Evolutionary conservation across 1,140 invertebrate genomes (phyloP), one percentile per base, ranked within the genome.

Genomic region (Scaptomyza montana): DNA sequence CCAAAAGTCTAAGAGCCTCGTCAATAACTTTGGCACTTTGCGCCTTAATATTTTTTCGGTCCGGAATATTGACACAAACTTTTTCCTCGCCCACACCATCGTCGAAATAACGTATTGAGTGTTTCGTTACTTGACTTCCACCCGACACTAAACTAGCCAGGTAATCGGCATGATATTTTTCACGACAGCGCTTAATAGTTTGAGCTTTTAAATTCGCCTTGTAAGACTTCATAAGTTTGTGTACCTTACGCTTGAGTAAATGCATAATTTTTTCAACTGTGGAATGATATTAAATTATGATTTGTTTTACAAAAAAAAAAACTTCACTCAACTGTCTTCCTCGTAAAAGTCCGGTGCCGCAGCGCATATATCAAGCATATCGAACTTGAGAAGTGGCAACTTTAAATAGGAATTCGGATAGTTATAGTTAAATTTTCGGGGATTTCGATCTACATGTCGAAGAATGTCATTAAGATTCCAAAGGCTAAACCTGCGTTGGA

Each of bases 341-440:
- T 90, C 82, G 30, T 71, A 91, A 7, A 70, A 21, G 19, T 82
- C 78, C 2, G 90, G 90, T 0, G 89, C 41, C 9, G 55, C 65
- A 21, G 89, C 78, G n/a, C 43, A 50, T 78, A 86, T 76, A 28
- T 76, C 76, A 0, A 78, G 41, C 87, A 90, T 78, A 39, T 92
- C 89, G 13, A 91, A 92, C 61, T 89, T 91, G 4, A 92, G 67
- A 4, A 92, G 55, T 0, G 91, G 91, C 21, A 92, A 68, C 39
- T 77, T 78, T 10, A 92, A 65, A 53, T 92, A 90, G 0, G 84
- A 77, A 43, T 65, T 91, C 0, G 70, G 78, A 78, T 92, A 92
- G 12, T 69, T 33, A 9, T 51, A 8, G 3, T 57, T 65, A 1
- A 77, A 16, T 0, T 55, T 33, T 60, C 73, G 77, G 1, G 80